Evolutionary conservation across 2,888 invertebrate genomes (phyloP).

Genomic region (Cylloceria caligata): DNA sequence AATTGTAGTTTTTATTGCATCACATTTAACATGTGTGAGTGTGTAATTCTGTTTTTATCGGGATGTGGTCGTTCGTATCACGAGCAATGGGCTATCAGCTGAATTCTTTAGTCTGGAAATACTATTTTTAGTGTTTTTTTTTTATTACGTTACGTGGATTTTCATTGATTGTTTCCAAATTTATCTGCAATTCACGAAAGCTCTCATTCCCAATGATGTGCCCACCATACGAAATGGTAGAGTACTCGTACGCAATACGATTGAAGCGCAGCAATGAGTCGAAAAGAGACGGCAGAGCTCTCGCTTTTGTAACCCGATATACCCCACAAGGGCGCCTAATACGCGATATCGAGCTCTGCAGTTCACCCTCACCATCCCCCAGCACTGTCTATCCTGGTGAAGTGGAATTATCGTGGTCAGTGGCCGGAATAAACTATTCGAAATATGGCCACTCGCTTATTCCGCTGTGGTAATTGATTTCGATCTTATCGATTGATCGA

Average conservation of each 20-base stretch:
- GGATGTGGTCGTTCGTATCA: no score
- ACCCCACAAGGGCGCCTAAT: neutral
- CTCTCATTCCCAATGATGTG: no score
- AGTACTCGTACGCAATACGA: neutral
- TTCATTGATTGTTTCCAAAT: no score
- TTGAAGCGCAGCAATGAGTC: neutral
- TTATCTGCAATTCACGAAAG: no score
- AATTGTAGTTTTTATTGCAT: no score
- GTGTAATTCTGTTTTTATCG: no score
- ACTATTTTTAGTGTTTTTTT: no score
- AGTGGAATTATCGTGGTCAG: constrained; percentile 46
- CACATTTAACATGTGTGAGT: no score
- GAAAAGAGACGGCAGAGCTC: neutral
- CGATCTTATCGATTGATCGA: constrained; percentile 46
- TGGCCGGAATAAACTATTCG: constrained; percentile 45
- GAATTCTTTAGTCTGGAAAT: no score
- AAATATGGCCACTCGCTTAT: constrained; percentile 28
- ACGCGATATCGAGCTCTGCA: constrained; percentile 11
- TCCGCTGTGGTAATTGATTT: constrained; percentile 46
- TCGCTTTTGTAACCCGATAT: neutral
- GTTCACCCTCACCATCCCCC: neutral
- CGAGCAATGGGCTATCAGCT: no score
- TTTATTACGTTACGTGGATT: no score
- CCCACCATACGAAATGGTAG: no score
- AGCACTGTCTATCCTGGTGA: constrained; percentile 20